Conservation (phyloP, 1,140 invertebrate genomes). For the Drosophila prosaltans region DNA sequence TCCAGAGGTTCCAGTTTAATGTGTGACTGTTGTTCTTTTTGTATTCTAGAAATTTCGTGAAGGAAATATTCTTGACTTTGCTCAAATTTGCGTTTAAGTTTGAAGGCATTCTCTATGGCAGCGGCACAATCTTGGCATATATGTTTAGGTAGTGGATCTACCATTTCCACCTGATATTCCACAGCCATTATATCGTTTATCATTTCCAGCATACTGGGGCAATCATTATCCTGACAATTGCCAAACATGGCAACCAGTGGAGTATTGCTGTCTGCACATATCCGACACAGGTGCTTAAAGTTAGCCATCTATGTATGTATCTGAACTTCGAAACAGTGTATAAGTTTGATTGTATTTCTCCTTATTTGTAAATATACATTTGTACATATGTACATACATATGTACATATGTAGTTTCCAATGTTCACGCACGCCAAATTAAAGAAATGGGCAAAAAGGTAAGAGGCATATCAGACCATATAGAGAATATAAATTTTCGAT, state of each 20-base stretch:
- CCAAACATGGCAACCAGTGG: not conserved
- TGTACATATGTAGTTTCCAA: too few relatives aligned
- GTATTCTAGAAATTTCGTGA: not conserved
- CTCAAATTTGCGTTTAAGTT: not conserved
- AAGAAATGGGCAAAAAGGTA: too few relatives aligned
- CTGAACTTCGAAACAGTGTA: not conserved
- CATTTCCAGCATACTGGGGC: not conserved
- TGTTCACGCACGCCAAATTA: too few relatives aligned
- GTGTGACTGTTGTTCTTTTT: not conserved
- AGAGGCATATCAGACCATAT: too few relatives aligned
- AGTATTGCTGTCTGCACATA: not conserved
- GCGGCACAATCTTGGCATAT: not conserved
- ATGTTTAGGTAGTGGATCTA: not conserved
- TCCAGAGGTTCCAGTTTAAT: conserved; percentile 3
- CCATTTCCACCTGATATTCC: not conserved
- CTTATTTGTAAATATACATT: not conserved
- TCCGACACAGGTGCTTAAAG: not conserved
- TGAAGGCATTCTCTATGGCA: not conserved
- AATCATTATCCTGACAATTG: not conserved
- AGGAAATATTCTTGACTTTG: not conserved
- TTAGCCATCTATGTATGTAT: not conserved
- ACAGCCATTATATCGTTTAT: not conserved
- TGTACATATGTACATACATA: too few relatives aligned
- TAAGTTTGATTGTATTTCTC: not conserved
- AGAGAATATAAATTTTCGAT: too few relatives aligned